Evolutionary conservation across 1,140 invertebrate genomes (phyloP).

Genomic region (Stegodyphus dumicola): DNA sequence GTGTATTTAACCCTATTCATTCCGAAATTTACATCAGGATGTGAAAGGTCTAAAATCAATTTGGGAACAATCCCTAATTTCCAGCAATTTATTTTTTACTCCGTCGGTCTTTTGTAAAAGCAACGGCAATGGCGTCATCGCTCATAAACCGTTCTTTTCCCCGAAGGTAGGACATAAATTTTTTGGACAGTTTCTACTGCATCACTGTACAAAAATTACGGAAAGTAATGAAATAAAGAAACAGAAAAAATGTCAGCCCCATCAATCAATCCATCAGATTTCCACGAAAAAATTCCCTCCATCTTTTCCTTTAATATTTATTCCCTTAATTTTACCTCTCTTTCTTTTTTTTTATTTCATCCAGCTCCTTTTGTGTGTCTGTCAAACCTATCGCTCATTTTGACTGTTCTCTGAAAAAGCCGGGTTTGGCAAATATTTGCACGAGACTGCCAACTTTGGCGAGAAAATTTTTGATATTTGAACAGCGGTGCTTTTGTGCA

Average conservation of each 20-base stretch:
- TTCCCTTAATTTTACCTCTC: conserved; percentile 21
- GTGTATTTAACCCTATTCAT: too few species aligned
- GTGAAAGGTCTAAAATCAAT: background rate
- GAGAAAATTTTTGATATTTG: conserved; percentile 42
- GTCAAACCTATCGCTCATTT: conserved; percentile 27
- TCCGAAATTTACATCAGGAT: too few species aligned
- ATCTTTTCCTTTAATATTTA: conserved; percentile 23
- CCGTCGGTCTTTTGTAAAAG: conserved; percentile 50
- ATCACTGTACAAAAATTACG: conserved; percentile 52
- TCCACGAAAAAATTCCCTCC: conserved; percentile 37
- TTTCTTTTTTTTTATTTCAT: conserved; percentile 9
- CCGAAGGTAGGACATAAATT: conserved; percentile 59
- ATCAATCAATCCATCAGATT: conserved; percentile 61
- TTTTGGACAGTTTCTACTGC: conserved; percentile 48
- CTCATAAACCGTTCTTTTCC: conserved; percentile 53
- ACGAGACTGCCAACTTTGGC: conserved; percentile 33
- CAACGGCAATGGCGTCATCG: conserved; percentile 51
- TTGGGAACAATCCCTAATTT: conserved; percentile 58
- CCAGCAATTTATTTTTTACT: conserved; percentile 18
- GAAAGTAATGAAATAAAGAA: conserved; percentile 22
- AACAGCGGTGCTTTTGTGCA: conserved; percentile 36
- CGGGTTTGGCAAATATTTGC: conserved; percentile 52
- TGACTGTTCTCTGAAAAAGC: background rate
- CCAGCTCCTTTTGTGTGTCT: conserved; percentile 13
- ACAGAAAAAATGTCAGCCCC: conserved; percentile 10